A percentile compares a stretch with the other conserved stretches of the same genome.
phyloP scores from a whole-genome alignment of 2,888 invertebrate genomes.

The Cryptus armator region DNA sequence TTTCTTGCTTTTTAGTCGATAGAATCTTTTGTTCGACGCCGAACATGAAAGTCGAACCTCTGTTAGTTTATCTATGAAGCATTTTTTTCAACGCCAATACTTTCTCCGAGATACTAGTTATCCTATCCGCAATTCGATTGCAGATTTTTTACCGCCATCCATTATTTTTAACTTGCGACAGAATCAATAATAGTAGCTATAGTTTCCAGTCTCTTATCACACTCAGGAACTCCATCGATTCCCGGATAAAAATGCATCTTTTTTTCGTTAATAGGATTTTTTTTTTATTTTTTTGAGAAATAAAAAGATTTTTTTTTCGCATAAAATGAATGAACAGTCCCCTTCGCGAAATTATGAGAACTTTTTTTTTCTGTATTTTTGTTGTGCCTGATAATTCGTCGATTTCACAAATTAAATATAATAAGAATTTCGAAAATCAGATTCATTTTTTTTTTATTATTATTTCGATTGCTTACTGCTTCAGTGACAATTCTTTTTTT shows the following conservation, averaged over 20 bases:
- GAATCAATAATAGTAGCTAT: background rate
- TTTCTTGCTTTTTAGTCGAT: conserved; percentile 42
- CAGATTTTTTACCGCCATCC: background rate
- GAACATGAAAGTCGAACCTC: conserved; percentile 26
- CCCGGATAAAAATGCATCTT: conserved; percentile 7
- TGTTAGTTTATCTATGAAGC: conserved; percentile 10
- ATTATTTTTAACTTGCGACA: conserved; percentile 16
- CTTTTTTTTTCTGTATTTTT: no score
- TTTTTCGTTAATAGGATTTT: background rate
- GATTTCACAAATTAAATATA: conserved; percentile 12
- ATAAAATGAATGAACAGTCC: no score
- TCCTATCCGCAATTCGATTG: conserved; percentile 18
- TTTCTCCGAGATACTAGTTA: conserved; percentile 18
- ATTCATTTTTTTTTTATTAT: conserved; percentile 18
- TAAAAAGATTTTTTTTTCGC: background rate
- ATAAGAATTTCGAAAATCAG: conserved; percentile 13
- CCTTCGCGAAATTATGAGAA: no score
- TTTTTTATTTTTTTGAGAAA: conserved; percentile 9
- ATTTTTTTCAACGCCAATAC: conserved; percentile 23
- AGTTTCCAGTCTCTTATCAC: conserved; percentile 12
- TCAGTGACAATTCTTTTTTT: background rate
- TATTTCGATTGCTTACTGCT: background rate
- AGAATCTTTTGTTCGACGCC: conserved; percentile 33
- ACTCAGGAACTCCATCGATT: background rate
- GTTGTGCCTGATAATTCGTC: background rate